phyloP scores from a whole-genome alignment of 2,113 vertebrate species.

The Enhydra lutris region DNA sequence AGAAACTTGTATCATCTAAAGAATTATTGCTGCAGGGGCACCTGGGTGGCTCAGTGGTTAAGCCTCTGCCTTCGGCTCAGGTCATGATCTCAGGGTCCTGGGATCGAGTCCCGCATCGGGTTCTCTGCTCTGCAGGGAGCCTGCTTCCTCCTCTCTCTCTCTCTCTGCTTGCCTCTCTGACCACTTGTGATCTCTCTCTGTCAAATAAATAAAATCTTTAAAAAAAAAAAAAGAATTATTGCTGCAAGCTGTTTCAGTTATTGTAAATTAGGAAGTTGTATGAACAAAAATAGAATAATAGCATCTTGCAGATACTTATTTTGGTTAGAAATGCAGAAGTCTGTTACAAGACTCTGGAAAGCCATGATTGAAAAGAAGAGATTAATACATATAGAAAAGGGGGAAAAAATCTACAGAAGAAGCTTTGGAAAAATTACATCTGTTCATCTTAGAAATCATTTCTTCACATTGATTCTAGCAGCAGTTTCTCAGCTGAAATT shows the following conservation, averaged over 20 bases:
- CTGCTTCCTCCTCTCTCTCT: too few species aligned
- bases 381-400: background rate
- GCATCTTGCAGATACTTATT: background rate
- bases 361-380: background rate
- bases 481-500: background rate
- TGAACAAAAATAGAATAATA: conserved; percentile 1
- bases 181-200: too few species aligned
- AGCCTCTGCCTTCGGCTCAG: too few species aligned
- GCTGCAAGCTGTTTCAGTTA: background rate
- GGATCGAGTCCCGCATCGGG: too few species aligned
- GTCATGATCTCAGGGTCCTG: too few species aligned
- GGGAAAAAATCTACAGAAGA: background rate
- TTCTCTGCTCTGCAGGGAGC: too few species aligned
- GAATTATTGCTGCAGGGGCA: background rate
- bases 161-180: too few species aligned
- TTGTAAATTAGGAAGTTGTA: background rate
- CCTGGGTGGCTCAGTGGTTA: too few species aligned
- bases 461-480: background rate
- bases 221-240: background rate
- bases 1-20: background rate
- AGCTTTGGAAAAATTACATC: background rate
- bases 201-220: too few species aligned
- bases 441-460: background rate
- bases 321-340: conserved; percentile 12
- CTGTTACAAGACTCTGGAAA: background rate